These are phyloP conservation scores for Scomberomorus guttatus DNA, from an alignment of 2,797 vertebrate species.

Conservation along the genomic window DNA sequence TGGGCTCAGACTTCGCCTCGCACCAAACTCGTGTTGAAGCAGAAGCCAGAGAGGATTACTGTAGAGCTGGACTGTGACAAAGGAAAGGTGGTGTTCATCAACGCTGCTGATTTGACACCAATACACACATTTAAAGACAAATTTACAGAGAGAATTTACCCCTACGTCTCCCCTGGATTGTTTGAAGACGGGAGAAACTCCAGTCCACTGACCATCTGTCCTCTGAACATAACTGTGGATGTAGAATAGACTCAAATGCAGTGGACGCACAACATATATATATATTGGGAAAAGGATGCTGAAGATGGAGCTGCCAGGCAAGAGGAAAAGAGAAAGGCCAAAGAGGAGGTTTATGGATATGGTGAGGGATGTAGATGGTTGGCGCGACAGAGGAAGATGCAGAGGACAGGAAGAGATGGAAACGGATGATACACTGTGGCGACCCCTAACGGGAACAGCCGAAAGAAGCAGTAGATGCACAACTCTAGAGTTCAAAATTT, in stretches of 20 bases:
- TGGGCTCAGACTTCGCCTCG: constrained; percentile 76
- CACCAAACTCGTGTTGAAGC: constrained; percentile 69
- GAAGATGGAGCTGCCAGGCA: too few relatives aligned
- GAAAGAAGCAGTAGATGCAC: neutral
- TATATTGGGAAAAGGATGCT: too few relatives aligned
- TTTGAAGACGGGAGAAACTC: constrained; percentile 40
- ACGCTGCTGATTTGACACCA: constrained; percentile 46
- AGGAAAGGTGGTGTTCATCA: constrained; percentile 80
- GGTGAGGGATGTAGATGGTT: too few relatives aligned
- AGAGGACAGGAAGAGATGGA: too few relatives aligned
- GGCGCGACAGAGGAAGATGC: too few relatives aligned
- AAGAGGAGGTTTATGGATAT: too few relatives aligned
- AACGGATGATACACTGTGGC: too few relatives aligned
- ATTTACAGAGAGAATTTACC: constrained; percentile 79
- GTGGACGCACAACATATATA: too few relatives aligned
- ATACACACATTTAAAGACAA: constrained; percentile 79
- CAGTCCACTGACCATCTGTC: constrained; percentile 69
- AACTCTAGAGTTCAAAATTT: neutral
- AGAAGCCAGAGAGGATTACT: constrained; percentile 70
- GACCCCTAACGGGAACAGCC: too few relatives aligned
- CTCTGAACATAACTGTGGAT: constrained; percentile 50
- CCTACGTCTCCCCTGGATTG: constrained; percentile 78
- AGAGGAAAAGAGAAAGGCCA: too few relatives aligned
- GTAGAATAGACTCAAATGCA: constrained; percentile 33
- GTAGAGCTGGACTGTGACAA: constrained; percentile 79